phyloP scores from a whole-genome alignment of 2,888 invertebrate species.

The Drosophila diplacantha region DNA sequence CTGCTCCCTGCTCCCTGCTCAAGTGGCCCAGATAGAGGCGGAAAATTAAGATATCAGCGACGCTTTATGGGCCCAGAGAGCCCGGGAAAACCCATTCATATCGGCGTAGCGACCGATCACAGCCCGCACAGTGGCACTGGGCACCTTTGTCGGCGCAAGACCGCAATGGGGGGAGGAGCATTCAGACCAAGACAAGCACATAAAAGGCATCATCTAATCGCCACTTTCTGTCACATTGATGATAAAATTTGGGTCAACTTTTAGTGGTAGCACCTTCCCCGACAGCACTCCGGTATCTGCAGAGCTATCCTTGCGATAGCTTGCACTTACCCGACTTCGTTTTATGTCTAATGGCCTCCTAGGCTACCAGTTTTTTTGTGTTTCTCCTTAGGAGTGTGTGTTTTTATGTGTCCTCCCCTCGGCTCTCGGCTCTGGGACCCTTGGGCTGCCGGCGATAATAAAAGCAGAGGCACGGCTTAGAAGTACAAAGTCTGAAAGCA shows the following conservation, averaged over 20 bases:
- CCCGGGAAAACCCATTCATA: slow-evolving; percentile 51
- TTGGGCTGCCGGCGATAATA: slow-evolving; percentile 66
- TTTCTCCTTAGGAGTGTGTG: slow-evolving; percentile 6
- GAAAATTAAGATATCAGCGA: slow-evolving; percentile 72
- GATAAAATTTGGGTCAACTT: slow-evolving; percentile 74
- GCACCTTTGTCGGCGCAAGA: slow-evolving; percentile 49
- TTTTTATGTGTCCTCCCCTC: slow-evolving; percentile 49
- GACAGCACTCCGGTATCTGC: slow-evolving; percentile 8
- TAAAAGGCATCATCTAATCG: slow-evolving; percentile 74
- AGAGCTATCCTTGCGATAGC: slow-evolving; percentile 46
- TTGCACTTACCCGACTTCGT: slow-evolving; percentile 56
- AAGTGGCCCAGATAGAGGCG: slow-evolving; percentile 59
- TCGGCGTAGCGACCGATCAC: slow-evolving; percentile 18
- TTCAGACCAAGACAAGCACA: slow-evolving; percentile 31
- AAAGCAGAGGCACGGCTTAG: slow-evolving; percentile 62
- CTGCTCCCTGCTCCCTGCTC: slow-evolving; percentile 28
- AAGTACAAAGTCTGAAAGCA: slow-evolving; percentile 60
- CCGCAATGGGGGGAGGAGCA: slow-evolving; percentile 24
- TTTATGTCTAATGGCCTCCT: slow-evolving; percentile 65
- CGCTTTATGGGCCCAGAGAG: slow-evolving; percentile 53
- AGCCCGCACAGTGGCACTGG: slow-evolving; percentile 56
- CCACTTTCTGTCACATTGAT: slow-evolving; percentile 74
- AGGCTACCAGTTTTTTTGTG: slow-evolving; percentile 52
- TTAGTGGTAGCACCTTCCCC: slow-evolving; percentile 61
- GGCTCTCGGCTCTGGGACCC: slow-evolving; percentile 43